Base-by-base conservation (phyloP, 2,113 vertebrate genomes). In the Dasyornis broadbenti region DNA sequence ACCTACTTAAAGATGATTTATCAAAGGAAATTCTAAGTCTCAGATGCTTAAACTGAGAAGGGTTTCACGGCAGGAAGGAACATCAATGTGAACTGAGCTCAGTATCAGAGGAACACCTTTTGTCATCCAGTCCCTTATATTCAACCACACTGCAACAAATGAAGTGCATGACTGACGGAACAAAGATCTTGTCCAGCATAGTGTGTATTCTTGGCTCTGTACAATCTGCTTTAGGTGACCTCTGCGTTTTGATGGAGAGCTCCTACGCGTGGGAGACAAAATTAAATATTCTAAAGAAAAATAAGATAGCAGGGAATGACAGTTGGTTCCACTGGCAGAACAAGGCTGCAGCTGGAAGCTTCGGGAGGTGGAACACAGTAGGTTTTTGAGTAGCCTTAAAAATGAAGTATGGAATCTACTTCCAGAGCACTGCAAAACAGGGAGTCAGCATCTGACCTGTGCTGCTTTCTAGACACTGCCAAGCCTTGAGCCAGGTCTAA, bases 171-270 rank as follows among this genome's bases (percentile, higher is more conserved):
- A 50, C 37, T 37, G 42, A 28, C 6, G 15, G 42, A 39, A 9
- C n/a, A 79, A 45, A 80, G 33, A 4, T 7, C 39, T 21, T 53
- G 11, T 37, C 37, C 44, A 60, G 45, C 20, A 27, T 1, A 21
- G 12, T 0, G 2, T 54, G 33, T 5, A 4, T 11, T 11, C 11
- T 16, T 3, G 4, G 35, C 22, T 54, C 19, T 17, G 13, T 5
- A 19, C 23, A 59, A 10, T 19, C 33, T 54, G 13, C 26, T 72
- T 39, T 5, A 54, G 9, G 4, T 16, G 39, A 23, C 8, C 59
- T 82, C 30, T 73, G 39, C 24, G 42, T 30, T 39, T 79, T 47
- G 21, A 33, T 40, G 20, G n/a, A 79, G 30, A 72, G 14, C 47
- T 16, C 23, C 15, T 10, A 19, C 26, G 6, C 31, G 21, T 9